Evolutionary conservation across 2,888 invertebrate species (phyloP).

Genomic region (Syrista parreyssii): DNA sequence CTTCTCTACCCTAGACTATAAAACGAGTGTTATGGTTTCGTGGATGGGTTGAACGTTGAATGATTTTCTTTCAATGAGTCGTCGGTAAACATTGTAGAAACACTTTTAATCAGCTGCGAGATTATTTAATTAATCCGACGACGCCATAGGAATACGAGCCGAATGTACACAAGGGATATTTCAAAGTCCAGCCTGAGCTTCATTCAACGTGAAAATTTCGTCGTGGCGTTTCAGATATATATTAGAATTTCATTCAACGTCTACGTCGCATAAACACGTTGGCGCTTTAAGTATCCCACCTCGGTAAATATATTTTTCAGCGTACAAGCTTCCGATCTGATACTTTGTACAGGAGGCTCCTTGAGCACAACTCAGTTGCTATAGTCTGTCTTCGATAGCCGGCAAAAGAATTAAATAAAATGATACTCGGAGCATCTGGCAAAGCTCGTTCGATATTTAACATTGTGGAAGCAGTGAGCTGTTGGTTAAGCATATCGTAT

Average conservation of each 20-base stretch:
- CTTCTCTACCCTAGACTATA: neutral
- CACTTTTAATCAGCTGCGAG: neutral
- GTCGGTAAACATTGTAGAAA: neutral
- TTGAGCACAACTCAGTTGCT: neutral
- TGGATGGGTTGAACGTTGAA: neutral
- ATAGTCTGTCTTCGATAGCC: neutral
- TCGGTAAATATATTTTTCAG: neutral
- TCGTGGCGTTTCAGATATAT: neutral
- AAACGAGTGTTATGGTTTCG: neutral
- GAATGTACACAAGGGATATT: neutral
- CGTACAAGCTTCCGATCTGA: neutral
- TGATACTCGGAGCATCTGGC: neutral
- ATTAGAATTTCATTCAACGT: neutral
- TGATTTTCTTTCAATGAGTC: neutral
- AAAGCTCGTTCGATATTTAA: neutral
- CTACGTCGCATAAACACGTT: neutral
- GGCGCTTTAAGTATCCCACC: neutral
- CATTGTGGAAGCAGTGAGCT: neutral
- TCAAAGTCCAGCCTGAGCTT: neutral
- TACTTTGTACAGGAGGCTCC: neutral
- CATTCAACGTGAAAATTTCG: neutral
- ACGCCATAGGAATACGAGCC: neutral
- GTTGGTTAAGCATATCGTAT: neutral
- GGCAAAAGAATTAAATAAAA: neutral
- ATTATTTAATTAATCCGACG: neutral